Evolutionary conservation across 2,797 vertebrate genomes (phyloP), one percentile per base, ranked within the genome.

Genomic region (Thripadectes ignobilis): DNA sequence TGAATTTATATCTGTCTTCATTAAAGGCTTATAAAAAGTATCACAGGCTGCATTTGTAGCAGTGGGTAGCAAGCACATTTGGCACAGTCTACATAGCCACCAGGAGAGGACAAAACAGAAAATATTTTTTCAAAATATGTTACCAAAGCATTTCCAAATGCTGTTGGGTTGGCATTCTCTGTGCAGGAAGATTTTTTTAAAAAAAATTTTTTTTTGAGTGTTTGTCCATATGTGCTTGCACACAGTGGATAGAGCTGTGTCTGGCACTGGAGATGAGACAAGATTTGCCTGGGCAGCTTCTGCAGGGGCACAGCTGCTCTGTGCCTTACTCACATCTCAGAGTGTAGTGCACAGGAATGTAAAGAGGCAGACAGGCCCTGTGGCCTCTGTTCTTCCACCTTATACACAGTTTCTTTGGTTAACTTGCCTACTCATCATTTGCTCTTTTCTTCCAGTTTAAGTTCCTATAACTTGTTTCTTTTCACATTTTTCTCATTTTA

Each of bases 71-170:
- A 88, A 65, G 57, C 29, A n/a, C 15, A 45, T 73, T 92, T 90
- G 92, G 90, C 80, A 89, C 62, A 78, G 66, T n/a, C 83, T 92
- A 8, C 36, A 9, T 7, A 85, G 57, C 45, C 85, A 71, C 62
- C 5, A 10, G 34, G 49, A 2, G 3, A 88, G 65, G 89, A 46
- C 43, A 69, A 88, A 95, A 76, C 73, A 92, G 82, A 89, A 93
- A 95, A 92, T 92, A 87, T 94, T 95, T 95, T 95, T 93, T 79
- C 88, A 79, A 73, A 92, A 69, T 84, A 6, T 55, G 59, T 78
- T 95, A 80, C 57, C 62, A 80, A 86, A 61, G 34, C 34, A 62
- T 80, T 95, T 89, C 58, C 51, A 90, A 76, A 58, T 45, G 62
- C 51, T 79, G 32, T 21, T 84, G 80, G 43, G 29, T 69, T 93